Percentiles rank a stretch among this genome's conserved stretches.
Conservation (phyloP, 2,113 vertebrate genomes). For the Meleagris gallopavo region DNA sequence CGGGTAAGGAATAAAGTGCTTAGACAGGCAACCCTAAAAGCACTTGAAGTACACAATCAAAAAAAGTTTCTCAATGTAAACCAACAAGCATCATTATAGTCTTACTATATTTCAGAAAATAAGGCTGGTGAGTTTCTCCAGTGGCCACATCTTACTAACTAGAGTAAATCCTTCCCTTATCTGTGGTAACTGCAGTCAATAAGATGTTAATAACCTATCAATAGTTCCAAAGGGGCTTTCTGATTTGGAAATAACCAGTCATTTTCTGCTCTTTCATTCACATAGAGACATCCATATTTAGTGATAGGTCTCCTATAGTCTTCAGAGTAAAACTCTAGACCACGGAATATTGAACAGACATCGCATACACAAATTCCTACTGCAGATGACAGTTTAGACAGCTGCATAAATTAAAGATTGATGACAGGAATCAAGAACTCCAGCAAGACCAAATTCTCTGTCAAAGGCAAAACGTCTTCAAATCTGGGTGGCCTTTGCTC, state of each 20-base stretch:
- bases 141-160: rapidly evolving
- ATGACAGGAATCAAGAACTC: not conserved
- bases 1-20: not conserved
- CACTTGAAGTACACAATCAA: rapidly evolving
- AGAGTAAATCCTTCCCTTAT: not conserved
- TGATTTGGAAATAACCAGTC: not conserved
- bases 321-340: not conserved
- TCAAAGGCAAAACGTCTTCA: not conserved
- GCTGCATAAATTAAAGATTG: not conserved
- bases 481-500: not conserved
- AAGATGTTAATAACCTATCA: not conserved
- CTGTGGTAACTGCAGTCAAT: not conserved
- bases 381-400: not conserved
- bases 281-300: not conserved
- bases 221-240: not conserved
- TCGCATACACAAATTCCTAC: not conserved
- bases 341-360: not conserved
- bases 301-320: not conserved
- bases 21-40: not conserved
- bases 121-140: not conserved
- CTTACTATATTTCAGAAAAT: not conserved
- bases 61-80: rapidly evolving
- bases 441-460: not conserved
- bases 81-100: not conserved
- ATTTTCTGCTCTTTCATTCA: not conserved